Evolutionary conservation across 2,888 invertebrate species (phyloP).

Genomic region (Cephus rjabovi): DNA sequence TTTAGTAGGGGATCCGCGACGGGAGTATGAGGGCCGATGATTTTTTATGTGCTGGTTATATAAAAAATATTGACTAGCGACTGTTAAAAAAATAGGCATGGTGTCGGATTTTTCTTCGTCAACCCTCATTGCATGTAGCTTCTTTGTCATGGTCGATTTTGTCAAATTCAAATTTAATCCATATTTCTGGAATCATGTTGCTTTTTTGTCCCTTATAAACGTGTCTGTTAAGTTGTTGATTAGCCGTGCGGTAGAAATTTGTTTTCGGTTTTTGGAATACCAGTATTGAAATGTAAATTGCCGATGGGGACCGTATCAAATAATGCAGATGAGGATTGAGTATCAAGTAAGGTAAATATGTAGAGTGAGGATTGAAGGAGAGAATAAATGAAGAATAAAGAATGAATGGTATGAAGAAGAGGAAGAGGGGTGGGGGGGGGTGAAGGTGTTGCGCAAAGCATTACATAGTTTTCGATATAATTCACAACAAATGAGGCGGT

Average conservation of each 20-base stretch:
- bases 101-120: neutral
- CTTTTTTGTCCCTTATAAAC: neutral
- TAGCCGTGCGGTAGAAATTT: neutral
- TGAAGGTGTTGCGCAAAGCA: neutral
- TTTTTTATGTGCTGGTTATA: neutral
- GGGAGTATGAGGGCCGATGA: neutral
- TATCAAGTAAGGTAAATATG: neutral
- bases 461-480: too few species aligned
- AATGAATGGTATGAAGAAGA: neutral
- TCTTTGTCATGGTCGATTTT: neutral
- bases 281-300: neutral
- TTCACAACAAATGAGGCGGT: too few species aligned
- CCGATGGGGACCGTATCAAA: neutral
- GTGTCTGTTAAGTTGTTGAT: neutral
- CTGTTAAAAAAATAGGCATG: neutral
- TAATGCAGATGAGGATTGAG: neutral
- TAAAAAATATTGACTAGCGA: neutral
- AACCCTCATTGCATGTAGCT: too few species aligned
- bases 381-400: neutral
- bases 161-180: neutral
- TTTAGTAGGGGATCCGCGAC: neutral
- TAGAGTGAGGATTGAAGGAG: neutral
- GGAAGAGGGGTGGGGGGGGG: neutral
- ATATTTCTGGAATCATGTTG: neutral
- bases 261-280: neutral